Evolutionary conservation across 2,113 vertebrate species (phyloP).

Genomic region (Myodes glareolus): DNA sequence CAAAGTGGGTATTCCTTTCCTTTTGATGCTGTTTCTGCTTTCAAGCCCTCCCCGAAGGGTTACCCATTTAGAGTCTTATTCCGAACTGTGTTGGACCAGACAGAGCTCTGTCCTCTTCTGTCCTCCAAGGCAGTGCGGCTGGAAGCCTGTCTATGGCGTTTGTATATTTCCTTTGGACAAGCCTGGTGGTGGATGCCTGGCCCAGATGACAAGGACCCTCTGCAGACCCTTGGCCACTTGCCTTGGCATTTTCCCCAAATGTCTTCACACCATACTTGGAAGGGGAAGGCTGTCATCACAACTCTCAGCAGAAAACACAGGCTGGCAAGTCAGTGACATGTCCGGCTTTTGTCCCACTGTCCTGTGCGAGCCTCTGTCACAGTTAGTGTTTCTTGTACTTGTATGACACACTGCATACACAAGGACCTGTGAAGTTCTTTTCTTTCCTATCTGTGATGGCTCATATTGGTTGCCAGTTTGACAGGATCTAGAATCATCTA

Average conservation of each 20-base stretch:
- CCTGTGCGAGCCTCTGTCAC: neutral
- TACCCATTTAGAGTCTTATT: neutral
- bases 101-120: neutral
- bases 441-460: neutral
- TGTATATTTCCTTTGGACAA: accelerated
- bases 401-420: neutral
- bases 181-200: too few relatives aligned
- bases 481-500: neutral
- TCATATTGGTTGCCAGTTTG: too few relatives aligned
- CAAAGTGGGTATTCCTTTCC: neutral
- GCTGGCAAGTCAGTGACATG: neutral
- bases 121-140: too few relatives aligned
- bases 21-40: neutral
- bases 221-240: neutral
- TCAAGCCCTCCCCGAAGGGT: neutral
- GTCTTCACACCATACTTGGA: neutral
- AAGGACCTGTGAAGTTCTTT: neutral
- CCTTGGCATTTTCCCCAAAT: neutral
- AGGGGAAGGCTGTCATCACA: neutral
- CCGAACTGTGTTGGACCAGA: accelerated
- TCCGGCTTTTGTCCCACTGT: neutral
- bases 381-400: neutral
- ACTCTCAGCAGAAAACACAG: neutral
- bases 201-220: too few relatives aligned
- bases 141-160: neutral